Percentiles rank a stretch among this genome's conserved stretches.
These are phyloP conservation scores for Noctua pronuba DNA, from an alignment of 2,888 invertebrate genomes.

Conservation along the genomic window DNA sequence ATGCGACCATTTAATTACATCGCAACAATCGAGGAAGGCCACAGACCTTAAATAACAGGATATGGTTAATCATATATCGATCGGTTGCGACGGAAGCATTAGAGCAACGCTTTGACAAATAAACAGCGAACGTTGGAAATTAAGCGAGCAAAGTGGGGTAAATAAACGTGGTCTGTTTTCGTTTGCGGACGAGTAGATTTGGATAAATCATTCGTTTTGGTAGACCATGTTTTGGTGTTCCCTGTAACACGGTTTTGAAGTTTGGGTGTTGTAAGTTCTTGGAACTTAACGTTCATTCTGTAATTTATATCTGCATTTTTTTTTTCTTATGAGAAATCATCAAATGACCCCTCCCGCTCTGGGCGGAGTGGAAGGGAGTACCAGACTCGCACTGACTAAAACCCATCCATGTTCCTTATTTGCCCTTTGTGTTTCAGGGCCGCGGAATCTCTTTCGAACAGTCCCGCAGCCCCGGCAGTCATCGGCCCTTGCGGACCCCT, in stretches of 20 bases:
- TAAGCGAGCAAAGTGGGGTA: conserved; percentile 8
- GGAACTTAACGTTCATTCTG: background rate
- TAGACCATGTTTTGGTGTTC: background rate
- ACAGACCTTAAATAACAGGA: conserved; percentile 51
- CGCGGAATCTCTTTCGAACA: too few species aligned
- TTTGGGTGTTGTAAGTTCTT: background rate
- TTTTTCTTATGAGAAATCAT: too few species aligned
- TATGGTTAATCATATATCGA: conserved; percentile 59
- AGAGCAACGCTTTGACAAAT: conserved; percentile 27
- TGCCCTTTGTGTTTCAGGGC: too few species aligned
- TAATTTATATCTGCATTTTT: background rate
- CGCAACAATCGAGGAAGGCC: conserved; percentile 30
- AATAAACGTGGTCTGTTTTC: conserved; percentile 19
- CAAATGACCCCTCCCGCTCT: too few species aligned
- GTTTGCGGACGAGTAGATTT: conserved; percentile 9
- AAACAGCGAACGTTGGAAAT: conserved; percentile 38
- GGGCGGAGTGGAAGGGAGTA: too few species aligned
- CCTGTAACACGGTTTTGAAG: background rate
- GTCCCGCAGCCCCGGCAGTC: too few species aligned
- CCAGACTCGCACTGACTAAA: too few species aligned
- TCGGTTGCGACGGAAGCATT: conserved; percentile 47
- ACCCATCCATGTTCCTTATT: too few species aligned
- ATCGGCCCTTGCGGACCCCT: too few species aligned
- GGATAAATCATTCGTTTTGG: conserved; percentile 3
- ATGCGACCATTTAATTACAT: conserved; percentile 50